Evolutionary conservation across 2,113 vertebrate species (phyloP).

Genomic region (Hydrolagus affinis): DNA sequence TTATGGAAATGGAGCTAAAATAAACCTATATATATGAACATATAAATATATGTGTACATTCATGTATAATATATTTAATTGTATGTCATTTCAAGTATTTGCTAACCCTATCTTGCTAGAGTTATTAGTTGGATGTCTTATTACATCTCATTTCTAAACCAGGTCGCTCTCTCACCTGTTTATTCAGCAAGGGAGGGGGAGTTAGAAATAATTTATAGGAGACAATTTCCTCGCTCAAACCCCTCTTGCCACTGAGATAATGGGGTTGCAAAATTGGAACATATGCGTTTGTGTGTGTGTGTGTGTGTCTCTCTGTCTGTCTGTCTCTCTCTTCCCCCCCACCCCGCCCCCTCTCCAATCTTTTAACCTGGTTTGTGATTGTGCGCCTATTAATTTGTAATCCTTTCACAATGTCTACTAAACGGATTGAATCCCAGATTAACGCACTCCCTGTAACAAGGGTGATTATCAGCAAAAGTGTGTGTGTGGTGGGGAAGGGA

Average conservation of each 20-base stretch:
- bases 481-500: no score
- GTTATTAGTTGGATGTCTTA: no score
- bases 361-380: conserved; percentile 11
- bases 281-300: not conserved
- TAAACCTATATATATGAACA: no score
- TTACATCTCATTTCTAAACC: no score
- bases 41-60: no score
- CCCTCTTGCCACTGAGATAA: not conserved
- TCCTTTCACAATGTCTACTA: conserved; percentile 47
- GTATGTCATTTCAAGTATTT: no score
- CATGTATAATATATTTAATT: no score
- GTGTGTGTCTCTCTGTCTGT: not conserved
- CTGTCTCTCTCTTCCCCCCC: not conserved
- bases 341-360: not conserved
- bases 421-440: conserved; percentile 50
- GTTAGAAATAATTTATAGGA: not conserved
- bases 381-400: conserved; percentile 47
- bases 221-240: not conserved
- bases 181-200: no score
- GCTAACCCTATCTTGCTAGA: no score
- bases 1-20: no score
- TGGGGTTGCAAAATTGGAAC: not conserved
- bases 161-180: no score
- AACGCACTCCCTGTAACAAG: conserved; percentile 49
- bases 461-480: conserved; percentile 44